Conservation (phyloP, 2,113 vertebrate species). For the Ammodytes marinus region DNA sequence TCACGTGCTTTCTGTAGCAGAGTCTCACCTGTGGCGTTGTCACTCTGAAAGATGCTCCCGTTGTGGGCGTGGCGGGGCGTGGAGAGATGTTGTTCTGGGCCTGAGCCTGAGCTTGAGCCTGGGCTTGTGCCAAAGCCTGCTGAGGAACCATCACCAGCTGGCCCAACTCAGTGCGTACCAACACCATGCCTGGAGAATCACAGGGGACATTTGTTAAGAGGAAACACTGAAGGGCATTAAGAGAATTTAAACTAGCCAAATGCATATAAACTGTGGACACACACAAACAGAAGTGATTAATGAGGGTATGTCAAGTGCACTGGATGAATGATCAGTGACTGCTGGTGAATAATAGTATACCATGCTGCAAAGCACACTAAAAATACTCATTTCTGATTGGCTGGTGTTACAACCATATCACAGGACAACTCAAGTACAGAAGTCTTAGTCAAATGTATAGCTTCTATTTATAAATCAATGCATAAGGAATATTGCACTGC, state of each 20-base stretch:
- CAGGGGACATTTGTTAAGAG: slow-evolving; percentile 25
- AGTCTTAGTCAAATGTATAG: neutral
- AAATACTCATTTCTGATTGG: neutral
- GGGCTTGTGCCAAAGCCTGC: slow-evolving; percentile 88
- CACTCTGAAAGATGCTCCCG: slow-evolving; percentile 86
- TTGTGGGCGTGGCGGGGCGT: slow-evolving; percentile 85
- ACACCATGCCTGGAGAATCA: slow-evolving; percentile 86
- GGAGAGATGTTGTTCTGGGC: slow-evolving; percentile 87
- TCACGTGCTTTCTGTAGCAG: neutral
- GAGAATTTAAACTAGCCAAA: neutral
- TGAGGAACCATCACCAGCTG: slow-evolving; percentile 92
- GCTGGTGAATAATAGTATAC: neutral
- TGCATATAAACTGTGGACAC: neutral
- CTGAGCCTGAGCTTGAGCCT: slow-evolving; percentile 85
- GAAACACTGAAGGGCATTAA: neutral
- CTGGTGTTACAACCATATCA: neutral
- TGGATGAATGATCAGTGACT: neutral
- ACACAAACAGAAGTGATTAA: neutral
- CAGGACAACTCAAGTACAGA: neutral
- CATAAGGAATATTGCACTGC: neutral
- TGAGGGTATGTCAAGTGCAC: neutral
- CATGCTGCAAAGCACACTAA: no score
- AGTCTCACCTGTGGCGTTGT: slow-evolving; percentile 87
- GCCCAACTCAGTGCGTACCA: slow-evolving; percentile 90
- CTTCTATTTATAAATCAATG: neutral